These are phyloP conservation scores for Contarinia nasturtii DNA, from an alignment of 1,140 invertebrate species.

Conservation along the genomic window DNA sequence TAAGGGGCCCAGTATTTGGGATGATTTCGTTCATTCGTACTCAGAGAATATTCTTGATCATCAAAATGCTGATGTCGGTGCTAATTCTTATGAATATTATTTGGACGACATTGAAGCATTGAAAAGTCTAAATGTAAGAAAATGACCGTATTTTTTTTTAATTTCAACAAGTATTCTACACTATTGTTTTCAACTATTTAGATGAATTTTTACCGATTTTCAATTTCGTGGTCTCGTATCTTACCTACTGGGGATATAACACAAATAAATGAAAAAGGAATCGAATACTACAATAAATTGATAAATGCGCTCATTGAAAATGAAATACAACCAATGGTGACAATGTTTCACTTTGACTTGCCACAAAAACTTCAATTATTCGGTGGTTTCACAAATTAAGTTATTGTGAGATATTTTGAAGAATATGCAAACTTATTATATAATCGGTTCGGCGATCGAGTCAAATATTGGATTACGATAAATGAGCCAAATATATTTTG, in stretches of 20 bases:
- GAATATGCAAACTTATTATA: conserved; percentile 31
- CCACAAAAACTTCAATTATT: conserved; percentile 32
- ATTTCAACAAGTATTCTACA: neutral
- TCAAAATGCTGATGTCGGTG: conserved; percentile 28
- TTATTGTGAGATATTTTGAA: conserved; percentile 29
- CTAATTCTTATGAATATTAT: conserved; percentile 30
- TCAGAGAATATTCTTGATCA: conserved; percentile 24
- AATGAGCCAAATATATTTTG: conserved; percentile 28
- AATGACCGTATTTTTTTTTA: neutral
- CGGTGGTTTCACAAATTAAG: conserved; percentile 33
- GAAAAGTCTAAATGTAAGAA: conserved; percentile 9
- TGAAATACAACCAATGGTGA: conserved; percentile 32
- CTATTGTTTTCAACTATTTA: neutral
- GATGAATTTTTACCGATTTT: conserved; percentile 26
- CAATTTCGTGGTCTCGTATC: conserved; percentile 33
- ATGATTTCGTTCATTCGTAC: conserved; percentile 27
- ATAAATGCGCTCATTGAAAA: conserved; percentile 33
- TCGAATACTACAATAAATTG: conserved; percentile 39
- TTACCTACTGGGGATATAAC: conserved; percentile 33
- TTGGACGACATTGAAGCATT: conserved; percentile 28
- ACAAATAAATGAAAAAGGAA: conserved; percentile 30
- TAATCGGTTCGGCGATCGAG: conserved; percentile 26
- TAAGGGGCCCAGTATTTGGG: conserved; percentile 37
- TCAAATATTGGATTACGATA: conserved; percentile 23
- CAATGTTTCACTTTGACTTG: conserved; percentile 37